These are phyloP conservation scores for Phorcus lineatus DNA, from an alignment of 2,888 invertebrate species.

Conservation along the genomic window DNA sequence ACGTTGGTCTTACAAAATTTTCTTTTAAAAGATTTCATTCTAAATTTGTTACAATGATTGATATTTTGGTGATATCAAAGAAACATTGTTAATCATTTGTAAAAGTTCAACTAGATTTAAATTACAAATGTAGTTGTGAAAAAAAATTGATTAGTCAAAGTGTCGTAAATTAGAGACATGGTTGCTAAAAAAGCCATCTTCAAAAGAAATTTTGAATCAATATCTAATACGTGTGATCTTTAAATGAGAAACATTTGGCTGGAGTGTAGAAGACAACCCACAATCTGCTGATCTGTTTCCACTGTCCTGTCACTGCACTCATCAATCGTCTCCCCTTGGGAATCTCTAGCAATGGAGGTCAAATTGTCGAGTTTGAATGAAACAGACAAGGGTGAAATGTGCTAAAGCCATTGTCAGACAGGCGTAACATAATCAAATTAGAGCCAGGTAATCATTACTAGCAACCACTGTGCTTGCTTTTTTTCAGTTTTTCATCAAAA, in stretches of 20 bases:
- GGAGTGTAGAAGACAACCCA: no score
- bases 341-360: not conserved
- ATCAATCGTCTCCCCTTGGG: not conserved
- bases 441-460: not conserved
- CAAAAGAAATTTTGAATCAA: conserved; percentile 12
- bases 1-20: no score
- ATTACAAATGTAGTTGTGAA: not conserved
- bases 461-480: not conserved
- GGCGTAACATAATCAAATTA: not conserved
- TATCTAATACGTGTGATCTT: conserved; percentile 7
- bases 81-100: no score
- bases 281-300: not conserved
- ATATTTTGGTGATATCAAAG: no score
- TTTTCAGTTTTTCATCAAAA: not conserved
- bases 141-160: not conserved
- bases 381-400: not conserved
- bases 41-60: no score
- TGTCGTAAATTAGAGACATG: not conserved
- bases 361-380: not conserved
- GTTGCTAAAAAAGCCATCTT: not conserved
- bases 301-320: not conserved
- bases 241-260: not conserved
- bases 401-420: not conserved
- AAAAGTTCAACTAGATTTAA: not conserved
- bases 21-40: no score